Conservation (phyloP, 2,888 invertebrate species). For the Microplitis manilae region DNA sequence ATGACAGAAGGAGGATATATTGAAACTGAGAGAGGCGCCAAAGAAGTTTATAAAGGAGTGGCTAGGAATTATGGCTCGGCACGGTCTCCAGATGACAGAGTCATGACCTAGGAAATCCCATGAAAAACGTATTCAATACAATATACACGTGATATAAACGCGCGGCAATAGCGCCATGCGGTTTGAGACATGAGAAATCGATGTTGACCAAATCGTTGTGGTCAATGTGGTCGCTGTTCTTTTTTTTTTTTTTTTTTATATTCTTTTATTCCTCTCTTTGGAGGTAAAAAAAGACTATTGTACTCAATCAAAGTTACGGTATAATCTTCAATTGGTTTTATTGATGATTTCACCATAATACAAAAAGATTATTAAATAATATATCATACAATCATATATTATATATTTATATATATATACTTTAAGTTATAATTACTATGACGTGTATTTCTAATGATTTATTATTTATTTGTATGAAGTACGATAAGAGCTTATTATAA, state of each 20-base stretch:
- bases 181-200: conserved; percentile 45
- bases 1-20: conserved; percentile 22
- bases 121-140: conserved; percentile 43
- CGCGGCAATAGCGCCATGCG: conserved; percentile 35
- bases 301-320: background rate
- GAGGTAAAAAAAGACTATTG: background rate
- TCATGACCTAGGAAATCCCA: conserved; percentile 62
- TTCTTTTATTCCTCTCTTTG: conserved; percentile 19
- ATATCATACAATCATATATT: background rate
- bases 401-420: background rate
- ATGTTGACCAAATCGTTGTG: conserved; percentile 42
- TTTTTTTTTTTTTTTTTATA: conserved; percentile 31
- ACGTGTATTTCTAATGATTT: background rate
- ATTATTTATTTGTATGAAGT: background rate
- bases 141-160: conserved; percentile 11
- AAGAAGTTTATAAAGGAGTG: conserved; percentile 24
- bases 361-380: background rate
- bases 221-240: conserved; percentile 37
- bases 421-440: background rate
- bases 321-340: conserved; percentile 1
- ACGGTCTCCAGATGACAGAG: conserved; percentile 61
- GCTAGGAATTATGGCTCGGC: conserved; percentile 46
- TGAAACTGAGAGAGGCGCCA: conserved; percentile 40
- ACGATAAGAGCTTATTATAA: background rate
- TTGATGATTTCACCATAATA: background rate